These are phyloP conservation scores for Oncopeltus fasciatus DNA, from an alignment of 1,140 invertebrate genomes.

Conservation along the genomic window DNA sequence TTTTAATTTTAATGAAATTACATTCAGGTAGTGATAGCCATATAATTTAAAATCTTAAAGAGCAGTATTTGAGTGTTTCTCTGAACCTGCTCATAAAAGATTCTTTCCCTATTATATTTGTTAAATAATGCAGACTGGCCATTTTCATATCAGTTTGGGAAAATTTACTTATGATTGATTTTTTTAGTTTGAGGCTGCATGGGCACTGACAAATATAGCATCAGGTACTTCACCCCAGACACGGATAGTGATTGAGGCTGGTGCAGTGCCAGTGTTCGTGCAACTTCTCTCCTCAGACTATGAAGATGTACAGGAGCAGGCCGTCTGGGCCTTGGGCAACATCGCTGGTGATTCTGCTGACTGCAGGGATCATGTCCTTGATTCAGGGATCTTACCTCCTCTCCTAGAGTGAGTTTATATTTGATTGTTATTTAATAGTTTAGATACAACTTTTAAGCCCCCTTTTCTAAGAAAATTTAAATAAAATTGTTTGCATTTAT, in stretches of 20 bases:
- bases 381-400: conserved; percentile 69
- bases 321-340: conserved; percentile 92
- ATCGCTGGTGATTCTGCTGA: conserved; percentile 90
- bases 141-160: too few species aligned
- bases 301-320: conserved; percentile 91
- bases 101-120: too few species aligned
- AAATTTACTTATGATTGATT: neutral
- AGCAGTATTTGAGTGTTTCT: too few species aligned
- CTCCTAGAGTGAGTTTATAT: conserved; percentile 60
- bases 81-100: too few species aligned
- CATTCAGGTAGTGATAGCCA: too few species aligned
- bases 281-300: conserved; percentile 60
- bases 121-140: too few species aligned
- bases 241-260: conserved; percentile 80
- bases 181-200: conserved; percentile 89
- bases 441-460: too few species aligned
- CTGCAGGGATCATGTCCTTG: conserved; percentile 80
- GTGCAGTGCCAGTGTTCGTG: conserved; percentile 87
- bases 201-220: conserved; percentile 95
- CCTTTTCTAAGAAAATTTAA: too few species aligned
- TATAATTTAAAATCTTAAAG: too few species aligned
- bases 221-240: conserved; percentile 92
- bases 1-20: too few species aligned
- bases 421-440: too few species aligned
- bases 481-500: too few species aligned